These are phyloP conservation scores for Mylabris sibirica DNA, from an alignment of 2,888 invertebrate genomes.

Conservation along the genomic window DNA sequence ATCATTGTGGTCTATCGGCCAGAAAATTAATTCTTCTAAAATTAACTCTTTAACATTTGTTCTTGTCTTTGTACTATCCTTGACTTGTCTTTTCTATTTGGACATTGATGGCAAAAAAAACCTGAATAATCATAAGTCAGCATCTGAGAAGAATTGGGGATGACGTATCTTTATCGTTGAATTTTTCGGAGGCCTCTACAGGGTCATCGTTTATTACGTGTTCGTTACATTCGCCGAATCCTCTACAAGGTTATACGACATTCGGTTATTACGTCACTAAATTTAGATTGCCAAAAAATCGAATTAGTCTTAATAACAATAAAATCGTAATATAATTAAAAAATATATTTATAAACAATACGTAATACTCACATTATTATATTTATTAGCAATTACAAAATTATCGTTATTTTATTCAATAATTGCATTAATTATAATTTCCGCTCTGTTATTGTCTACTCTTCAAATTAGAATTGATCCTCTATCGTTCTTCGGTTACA, in stretches of 20 bases:
- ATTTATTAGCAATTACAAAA: too few species aligned
- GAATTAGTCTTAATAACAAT: neutral
- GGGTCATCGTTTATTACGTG: slow-evolving; percentile 21
- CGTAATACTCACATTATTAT: neutral
- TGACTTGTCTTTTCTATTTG: neutral
- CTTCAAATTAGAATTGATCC: neutral
- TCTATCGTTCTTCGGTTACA: neutral
- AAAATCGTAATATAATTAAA: neutral
- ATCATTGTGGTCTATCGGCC: neutral
- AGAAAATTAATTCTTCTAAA: neutral
- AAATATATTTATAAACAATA: neutral
- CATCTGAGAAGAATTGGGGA: neutral
- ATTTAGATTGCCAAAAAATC: slow-evolving; percentile 18
- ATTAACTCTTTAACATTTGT: neutral
- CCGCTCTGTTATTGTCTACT: neutral
- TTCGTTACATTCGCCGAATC: slow-evolving; percentile 19
- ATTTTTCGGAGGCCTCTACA: slow-evolving; percentile 18
- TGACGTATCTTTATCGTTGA: neutral
- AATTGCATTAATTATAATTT: neutral
- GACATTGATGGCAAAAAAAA: neutral
- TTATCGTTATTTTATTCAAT: neutral
- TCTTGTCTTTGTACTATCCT: neutral
- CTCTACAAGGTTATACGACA: slow-evolving; percentile 23
- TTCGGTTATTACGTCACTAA: slow-evolving; percentile 21
- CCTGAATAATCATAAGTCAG: neutral